Evolutionary conservation across 1,140 invertebrate genomes (phyloP), one percentile per base, ranked within the genome.

Genomic region (Anoplolepis gracilipes): DNA sequence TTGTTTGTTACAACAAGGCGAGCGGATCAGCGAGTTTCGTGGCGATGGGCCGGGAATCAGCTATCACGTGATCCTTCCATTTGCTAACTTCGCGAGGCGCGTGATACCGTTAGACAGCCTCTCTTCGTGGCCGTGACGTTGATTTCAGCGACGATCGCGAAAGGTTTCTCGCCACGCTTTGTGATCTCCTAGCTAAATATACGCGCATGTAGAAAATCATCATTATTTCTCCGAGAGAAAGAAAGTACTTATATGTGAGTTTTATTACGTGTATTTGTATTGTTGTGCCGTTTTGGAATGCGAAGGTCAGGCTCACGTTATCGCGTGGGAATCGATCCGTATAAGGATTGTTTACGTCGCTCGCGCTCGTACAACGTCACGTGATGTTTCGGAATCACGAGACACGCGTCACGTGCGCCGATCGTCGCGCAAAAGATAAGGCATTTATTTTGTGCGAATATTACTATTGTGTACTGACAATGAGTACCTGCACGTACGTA

Each of bases 51-150:
- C 28, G 53, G 36, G 33, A 59, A 6, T 36, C n/a, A n/a, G 69
- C 33, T 53, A 39, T 76, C 42, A 81, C 72, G 67, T 76, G 76
- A 82, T 33, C 36, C 10, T 67, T n/a, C 22, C 53, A 30, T 72
- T n/a, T 59, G 62, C 49, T 33, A 28, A 16, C 4, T 22, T 2
- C 19, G 36, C 5, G 28, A 64, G 16, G 22, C 49, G 55, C 49
- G 64, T 42, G 65, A 87, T 84, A 78, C 49, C 57, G 76, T 87
- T 87, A 86, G 86, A 72, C 62, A 42, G 11, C 13, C 46, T 49
- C 46, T 49, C 46, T 49, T 4, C 16, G 46, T 49, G 46, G 46
- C 46, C 46, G 46, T 49, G 46, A 49, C 46, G 46, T 8, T 49
- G 46, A 67, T 22, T 36, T 64, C n/a, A 70, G 36, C 36, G 46